Base-by-base conservation (phyloP, 2,888 invertebrate genomes). In the Troilus luridus region DNA sequence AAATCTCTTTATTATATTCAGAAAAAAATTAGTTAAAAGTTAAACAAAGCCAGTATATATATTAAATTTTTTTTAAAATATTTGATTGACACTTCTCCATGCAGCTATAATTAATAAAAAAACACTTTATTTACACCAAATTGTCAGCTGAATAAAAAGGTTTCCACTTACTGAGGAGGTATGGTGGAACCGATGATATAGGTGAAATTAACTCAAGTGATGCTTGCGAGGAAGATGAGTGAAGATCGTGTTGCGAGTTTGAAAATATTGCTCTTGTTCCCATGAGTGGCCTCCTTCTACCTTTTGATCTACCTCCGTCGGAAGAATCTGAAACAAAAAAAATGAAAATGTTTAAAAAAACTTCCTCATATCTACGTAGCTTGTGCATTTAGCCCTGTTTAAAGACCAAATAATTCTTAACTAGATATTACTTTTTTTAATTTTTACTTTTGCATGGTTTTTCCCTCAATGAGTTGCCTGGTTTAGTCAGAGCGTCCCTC, bases 211-310 rank as follows among this genome's bases (percentile, higher is more conserved):
- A 93, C 14, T 93, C 93, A 10, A 94, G 94, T 92, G 94, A 3
- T 14, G 91, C 88, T 12, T 91, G 91, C 12, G 92, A 91, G 56
- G 92, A 91, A 24, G 91, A 91, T 21, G 88, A 90, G 24, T 91
- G 93, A 93, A 92, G 88, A 92, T 93, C 93, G 67, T 93, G 92
- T 91, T 93, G 93, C 24, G 93, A 93, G 91, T 94, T 94, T 62
- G 95, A 95, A 94, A 95, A 95, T 93, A 96, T 96, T 17, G 96
- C 96, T 93, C 96, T 95, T 14, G 96, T 96, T 17, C 96, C 97
- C 97, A 97, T 97, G 94, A 96, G 96, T 7, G 97, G 97, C 7
- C 97, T 96, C 93, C 95, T 95, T 59, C 91, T 91, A 41, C 59
- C 88, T 62, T 59, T 88, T n/a, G 91, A 60, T 11, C 62, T 56